Conservation (phyloP, 1,140 invertebrate genomes). For the Acromyrmex echinatior region DNA sequence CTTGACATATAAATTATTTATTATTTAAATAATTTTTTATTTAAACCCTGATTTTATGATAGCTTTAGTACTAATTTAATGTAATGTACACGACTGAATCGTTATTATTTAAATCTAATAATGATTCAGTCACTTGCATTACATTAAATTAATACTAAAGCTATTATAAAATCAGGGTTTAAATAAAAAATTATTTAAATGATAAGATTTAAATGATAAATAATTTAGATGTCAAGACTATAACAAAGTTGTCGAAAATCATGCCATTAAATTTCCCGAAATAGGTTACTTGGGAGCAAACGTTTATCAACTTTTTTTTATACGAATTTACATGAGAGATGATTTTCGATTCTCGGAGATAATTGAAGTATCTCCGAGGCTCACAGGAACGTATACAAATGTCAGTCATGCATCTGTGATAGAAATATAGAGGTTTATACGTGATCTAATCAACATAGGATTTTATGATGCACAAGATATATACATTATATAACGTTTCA, state of each 20-base stretch:
- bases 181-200: too few species aligned
- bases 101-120: not conserved
- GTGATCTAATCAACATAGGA: too few species aligned
- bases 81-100: too few species aligned
- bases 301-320: not conserved
- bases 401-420: not conserved
- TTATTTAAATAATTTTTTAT: too few species aligned
- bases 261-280: not conserved
- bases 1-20: not conserved
- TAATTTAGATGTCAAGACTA: not conserved
- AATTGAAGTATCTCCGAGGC: not conserved
- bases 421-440: conserved; percentile 3
- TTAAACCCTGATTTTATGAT: too few species aligned
- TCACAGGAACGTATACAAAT: not conserved
- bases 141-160: not conserved
- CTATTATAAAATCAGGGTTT: too few species aligned
- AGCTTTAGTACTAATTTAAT: too few species aligned
- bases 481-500: conserved; percentile 46
- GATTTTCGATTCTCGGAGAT: not conserved
- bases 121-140: too few species aligned
- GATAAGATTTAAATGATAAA: not conserved
- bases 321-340: not conserved
- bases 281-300: not conserved
- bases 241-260: not conserved
- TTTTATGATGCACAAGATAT: not conserved